These are phyloP conservation scores for Sebastes aleutianus DNA, from an alignment of 2,797 vertebrate genomes.

Conservation along the genomic window DNA sequence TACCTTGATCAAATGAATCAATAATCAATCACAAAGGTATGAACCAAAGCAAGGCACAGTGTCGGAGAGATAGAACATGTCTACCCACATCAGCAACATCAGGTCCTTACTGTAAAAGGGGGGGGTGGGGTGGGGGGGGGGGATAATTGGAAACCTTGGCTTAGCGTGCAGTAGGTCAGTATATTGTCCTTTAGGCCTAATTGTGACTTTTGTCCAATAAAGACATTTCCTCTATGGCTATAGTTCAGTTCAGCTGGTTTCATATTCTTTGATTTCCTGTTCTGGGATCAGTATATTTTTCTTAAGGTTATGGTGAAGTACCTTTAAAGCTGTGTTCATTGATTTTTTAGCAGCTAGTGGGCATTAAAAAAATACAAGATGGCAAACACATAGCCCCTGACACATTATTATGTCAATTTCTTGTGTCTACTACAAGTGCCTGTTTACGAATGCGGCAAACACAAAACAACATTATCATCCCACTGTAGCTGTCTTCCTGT, in stretches of 20 bases:
- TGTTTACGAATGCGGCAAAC: too few species aligned
- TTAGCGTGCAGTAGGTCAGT: neutral
- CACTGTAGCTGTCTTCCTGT: too few species aligned
- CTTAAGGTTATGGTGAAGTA: neutral
- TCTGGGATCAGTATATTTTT: neutral
- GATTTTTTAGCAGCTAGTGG: neutral
- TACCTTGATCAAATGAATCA: constrained; percentile 6
- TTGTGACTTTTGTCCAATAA: neutral
- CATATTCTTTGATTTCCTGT: neutral
- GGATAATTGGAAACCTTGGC: neutral
- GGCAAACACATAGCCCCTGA: neutral
- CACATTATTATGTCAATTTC: neutral
- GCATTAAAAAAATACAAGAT: neutral
- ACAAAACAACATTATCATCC: too few species aligned
- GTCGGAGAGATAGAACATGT: neutral
- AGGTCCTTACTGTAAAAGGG: neutral
- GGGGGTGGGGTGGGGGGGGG: too few species aligned
- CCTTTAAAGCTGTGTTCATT: neutral
- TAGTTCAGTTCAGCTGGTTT: neutral
- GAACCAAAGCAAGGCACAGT: neutral
- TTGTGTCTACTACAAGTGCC: neutral
- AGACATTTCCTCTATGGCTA: neutral
- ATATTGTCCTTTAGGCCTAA: neutral
- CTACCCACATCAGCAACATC: neutral
- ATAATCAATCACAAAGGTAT: constrained; percentile 27